These are phyloP conservation scores for Cryptotis parvus DNA, from an alignment of 2,113 vertebrate species.

Conservation along the genomic window DNA sequence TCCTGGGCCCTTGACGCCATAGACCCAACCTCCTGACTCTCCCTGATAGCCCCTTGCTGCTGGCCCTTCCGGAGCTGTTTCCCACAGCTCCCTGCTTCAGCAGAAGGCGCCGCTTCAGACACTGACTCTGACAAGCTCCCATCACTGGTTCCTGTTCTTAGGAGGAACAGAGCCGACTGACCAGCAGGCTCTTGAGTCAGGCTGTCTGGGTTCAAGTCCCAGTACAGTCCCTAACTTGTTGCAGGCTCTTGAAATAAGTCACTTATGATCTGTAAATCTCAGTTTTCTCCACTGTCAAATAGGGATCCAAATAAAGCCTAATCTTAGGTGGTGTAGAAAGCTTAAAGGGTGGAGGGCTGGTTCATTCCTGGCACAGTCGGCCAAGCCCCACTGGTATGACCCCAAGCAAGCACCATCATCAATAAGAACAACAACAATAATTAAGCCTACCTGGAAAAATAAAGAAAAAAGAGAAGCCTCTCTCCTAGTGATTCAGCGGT, in stretches of 20 bases:
- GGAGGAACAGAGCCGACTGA: neutral
- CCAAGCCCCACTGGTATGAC: too few species aligned
- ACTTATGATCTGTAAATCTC: neutral
- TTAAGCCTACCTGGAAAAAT: too few species aligned
- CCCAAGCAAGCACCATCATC: too few species aligned
- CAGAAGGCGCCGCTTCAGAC: neutral
- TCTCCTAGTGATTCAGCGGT: neutral
- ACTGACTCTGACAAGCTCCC: neutral
- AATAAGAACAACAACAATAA: too few species aligned
- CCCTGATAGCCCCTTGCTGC: slow-evolving; percentile 82
- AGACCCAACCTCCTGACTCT: neutral
- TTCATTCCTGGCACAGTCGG: too few species aligned
- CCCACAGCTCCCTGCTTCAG: slow-evolving; percentile 84
- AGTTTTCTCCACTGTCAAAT: slow-evolving; percentile 37
- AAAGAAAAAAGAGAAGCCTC: neutral
- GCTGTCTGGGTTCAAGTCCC: neutral
- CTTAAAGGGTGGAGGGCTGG: too few species aligned
- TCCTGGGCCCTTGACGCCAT: neutral
- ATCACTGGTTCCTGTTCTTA: neutral
- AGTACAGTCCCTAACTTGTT: neutral
- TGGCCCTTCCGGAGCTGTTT: slow-evolving; percentile 90
- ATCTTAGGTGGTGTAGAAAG: too few species aligned
- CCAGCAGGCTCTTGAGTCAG: neutral
- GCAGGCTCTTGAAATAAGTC: neutral
- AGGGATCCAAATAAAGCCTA: neutral